phyloP scores from a whole-genome alignment of 2,797 vertebrate species.

The Anisognathus igniventris region DNA sequence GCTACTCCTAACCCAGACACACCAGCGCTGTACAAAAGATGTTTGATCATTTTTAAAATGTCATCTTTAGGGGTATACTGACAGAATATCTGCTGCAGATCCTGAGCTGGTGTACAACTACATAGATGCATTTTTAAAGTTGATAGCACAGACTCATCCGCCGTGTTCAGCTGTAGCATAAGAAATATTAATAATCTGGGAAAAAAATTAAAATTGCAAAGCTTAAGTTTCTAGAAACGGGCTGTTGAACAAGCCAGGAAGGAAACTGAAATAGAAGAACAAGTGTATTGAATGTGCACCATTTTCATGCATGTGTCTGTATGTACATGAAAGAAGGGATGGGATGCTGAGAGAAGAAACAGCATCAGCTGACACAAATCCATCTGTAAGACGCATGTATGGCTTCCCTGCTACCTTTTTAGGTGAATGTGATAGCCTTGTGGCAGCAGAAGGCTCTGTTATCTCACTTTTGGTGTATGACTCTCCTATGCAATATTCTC shows the following conservation, averaged over 20 bases:
- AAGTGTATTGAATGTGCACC: background rate
- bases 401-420: background rate
- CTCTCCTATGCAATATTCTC: background rate
- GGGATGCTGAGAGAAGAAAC: background rate
- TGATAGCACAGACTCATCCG: background rate
- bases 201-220: background rate
- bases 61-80: background rate
- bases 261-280: background rate
- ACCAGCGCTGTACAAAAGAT: background rate
- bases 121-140: background rate
- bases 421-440: background rate
- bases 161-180: background rate
- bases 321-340: background rate
- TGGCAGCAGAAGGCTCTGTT: background rate
- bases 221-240: background rate
- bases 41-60: conserved; percentile 13
- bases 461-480: background rate
- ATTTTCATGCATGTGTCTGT: background rate
- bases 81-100: background rate
- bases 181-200: background rate
- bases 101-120: background rate
- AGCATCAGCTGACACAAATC: background rate
- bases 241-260: background rate
- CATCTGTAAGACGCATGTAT: background rate
- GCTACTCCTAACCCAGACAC: background rate